Evolutionary conservation across 1,140 invertebrate species (phyloP).

Genomic region (Drosophila hydei): DNA sequence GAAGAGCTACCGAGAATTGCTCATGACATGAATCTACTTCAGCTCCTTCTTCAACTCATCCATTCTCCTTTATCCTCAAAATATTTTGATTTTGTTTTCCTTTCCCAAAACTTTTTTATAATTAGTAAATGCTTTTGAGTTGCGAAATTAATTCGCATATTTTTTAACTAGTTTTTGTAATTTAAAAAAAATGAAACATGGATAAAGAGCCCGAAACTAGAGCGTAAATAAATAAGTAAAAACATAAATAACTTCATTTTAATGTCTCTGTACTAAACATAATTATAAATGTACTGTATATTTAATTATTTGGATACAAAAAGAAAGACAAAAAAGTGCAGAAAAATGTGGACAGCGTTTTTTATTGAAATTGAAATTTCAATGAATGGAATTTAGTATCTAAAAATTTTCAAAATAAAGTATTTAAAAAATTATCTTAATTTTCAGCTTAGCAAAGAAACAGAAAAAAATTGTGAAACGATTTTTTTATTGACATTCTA

Average conservation of each 20-base stretch:
- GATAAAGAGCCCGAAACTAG: constrained; percentile 68
- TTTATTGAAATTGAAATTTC: constrained; percentile 31
- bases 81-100: constrained; percentile 35
- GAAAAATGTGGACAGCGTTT: constrained; percentile 46
- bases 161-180: constrained; percentile 81
- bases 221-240: constrained; percentile 69
- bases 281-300: constrained; percentile 81
- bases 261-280: constrained; percentile 77
- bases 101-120: constrained; percentile 33
- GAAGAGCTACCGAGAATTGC: background rate
- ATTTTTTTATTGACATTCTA: too few species aligned
- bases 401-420: constrained; percentile 12
- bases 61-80: background rate
- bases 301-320: constrained; percentile 80
- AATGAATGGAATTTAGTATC: constrained; percentile 29
- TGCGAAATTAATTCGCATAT: constrained; percentile 54
- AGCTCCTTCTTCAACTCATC: constrained; percentile 3
- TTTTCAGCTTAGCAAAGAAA: too few species aligned
- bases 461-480: too few species aligned
- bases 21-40: constrained; percentile 21
- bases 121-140: constrained; percentile 77
- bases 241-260: constrained; percentile 60
- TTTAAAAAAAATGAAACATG: constrained; percentile 23
- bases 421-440: too few species aligned
- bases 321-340: constrained; percentile 25